A percentile compares a stretch with the other conserved stretches of the same genome.
Conservation (phyloP, 2,888 invertebrate genomes). For the Plebejus argus region DNA sequence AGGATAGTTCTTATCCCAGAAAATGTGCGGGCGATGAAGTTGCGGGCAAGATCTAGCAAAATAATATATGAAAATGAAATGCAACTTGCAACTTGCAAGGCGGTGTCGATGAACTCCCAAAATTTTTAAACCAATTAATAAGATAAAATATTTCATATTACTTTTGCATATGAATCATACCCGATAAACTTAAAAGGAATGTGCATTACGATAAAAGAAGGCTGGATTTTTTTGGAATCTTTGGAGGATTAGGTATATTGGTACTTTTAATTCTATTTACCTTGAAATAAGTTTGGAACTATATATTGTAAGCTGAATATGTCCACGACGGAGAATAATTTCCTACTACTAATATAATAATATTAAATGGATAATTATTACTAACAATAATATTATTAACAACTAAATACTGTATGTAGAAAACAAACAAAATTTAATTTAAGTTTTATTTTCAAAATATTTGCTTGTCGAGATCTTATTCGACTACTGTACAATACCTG, state of each 20-base stretch:
- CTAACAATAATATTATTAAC: too few relatives aligned
- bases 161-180: constrained; percentile 26
- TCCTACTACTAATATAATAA: too few relatives aligned
- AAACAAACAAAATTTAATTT: too few relatives aligned
- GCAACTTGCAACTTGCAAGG: constrained; percentile 54
- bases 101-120: constrained; percentile 40
- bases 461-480: too few relatives aligned
- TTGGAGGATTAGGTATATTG: not conserved
- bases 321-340: too few relatives aligned
- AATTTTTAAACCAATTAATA: constrained; percentile 40
- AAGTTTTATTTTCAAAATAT: too few relatives aligned
- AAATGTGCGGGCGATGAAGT: not conserved
- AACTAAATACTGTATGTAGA: too few relatives aligned
- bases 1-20: constrained; percentile 20
- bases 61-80: constrained; percentile 33
- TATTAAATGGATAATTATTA: too few relatives aligned
- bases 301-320: too few relatives aligned
- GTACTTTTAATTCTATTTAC: not conserved
- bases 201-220: constrained; percentile 11
- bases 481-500: too few relatives aligned
- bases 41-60: not conserved
- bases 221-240: constrained; percentile 7
- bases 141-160: constrained; percentile 31
- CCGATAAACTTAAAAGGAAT: constrained; percentile 27
- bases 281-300: too few relatives aligned